Conservation (phyloP, 2,113 vertebrate genomes). For the Cairina moschata region DNA sequence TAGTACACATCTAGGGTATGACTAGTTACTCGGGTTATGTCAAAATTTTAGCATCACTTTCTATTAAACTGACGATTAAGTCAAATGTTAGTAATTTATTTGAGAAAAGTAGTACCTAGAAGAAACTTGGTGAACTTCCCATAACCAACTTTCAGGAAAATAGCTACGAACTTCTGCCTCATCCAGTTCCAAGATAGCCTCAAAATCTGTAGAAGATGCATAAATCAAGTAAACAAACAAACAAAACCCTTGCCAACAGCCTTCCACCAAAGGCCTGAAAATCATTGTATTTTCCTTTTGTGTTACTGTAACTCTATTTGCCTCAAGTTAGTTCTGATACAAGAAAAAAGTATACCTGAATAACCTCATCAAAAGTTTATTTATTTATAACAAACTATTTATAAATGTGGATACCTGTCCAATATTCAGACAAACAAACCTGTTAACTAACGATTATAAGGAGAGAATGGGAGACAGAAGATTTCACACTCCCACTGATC, state of each 20-base stretch:
- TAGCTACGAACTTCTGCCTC: slow-evolving; percentile 85
- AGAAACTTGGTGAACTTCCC: slow-evolving; percentile 85
- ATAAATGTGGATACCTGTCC: background rate
- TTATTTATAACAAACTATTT: background rate
- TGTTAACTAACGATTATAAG: background rate
- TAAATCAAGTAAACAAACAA: background rate
- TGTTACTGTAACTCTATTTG: background rate
- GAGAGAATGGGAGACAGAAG: background rate
- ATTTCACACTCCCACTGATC: background rate
- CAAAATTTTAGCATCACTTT: background rate
- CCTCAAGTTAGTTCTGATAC: background rate
- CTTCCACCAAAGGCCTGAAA: background rate
- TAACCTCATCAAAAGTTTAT: background rate
- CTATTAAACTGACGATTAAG: background rate
- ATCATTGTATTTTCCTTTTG: background rate
- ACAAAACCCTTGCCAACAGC: background rate
- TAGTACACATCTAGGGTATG: background rate
- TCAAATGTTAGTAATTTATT: background rate
- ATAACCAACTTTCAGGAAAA: slow-evolving; percentile 97
- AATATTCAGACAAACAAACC: background rate
- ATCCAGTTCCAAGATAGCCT: slow-evolving; percentile 67
- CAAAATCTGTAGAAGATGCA: slow-evolving; percentile 71
- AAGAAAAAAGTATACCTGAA: background rate
- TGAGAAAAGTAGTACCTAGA: slow-evolving; percentile 61
- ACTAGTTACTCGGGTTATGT: background rate